Conservation (phyloP, 1,140 invertebrate genomes). For the Drosophila nannoptera region DNA sequence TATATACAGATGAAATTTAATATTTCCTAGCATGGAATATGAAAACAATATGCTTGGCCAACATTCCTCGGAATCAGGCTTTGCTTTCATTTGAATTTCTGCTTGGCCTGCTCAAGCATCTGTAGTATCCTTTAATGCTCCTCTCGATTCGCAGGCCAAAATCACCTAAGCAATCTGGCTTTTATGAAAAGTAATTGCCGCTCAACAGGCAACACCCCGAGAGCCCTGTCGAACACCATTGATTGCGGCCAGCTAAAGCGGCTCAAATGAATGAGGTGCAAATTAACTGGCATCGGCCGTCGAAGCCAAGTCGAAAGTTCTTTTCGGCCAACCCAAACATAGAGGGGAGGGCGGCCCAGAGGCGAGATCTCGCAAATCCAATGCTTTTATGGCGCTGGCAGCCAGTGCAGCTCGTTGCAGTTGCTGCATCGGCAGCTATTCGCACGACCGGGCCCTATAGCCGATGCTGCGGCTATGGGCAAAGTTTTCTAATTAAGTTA, state of each 20-base stretch:
- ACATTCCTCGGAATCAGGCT: too few relatives aligned
- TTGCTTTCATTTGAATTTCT: too few relatives aligned
- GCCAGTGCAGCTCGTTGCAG: constrained; percentile 7
- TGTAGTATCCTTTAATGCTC: too few relatives aligned
- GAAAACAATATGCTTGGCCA: too few relatives aligned
- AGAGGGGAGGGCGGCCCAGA: constrained; percentile 24
- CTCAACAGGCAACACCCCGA: not conserved
- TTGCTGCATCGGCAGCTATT: constrained; percentile 25
- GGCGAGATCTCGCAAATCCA: constrained; percentile 21
- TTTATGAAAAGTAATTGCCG: not conserved
- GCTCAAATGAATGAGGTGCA: not conserved
- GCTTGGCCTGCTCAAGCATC: too few relatives aligned
- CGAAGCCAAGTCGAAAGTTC: constrained; percentile 23
- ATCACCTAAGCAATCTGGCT: not conserved
- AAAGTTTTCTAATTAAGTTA: constrained; percentile 78
- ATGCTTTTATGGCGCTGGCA: constrained; percentile 32
- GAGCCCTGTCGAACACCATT: not conserved
- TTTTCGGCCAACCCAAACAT: too few relatives aligned
- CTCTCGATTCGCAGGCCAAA: too few relatives aligned
- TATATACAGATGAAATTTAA: too few relatives aligned
- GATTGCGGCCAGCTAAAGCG: not conserved
- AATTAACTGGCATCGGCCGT: constrained; percentile 11
- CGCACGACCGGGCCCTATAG: constrained; percentile 35
- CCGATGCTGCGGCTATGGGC: constrained; percentile 33
- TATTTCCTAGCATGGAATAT: too few relatives aligned